Evolutionary conservation across 2,888 invertebrate genomes (phyloP), one percentile per base, ranked within the genome.

Genomic region (Athetis lepigone): DNA sequence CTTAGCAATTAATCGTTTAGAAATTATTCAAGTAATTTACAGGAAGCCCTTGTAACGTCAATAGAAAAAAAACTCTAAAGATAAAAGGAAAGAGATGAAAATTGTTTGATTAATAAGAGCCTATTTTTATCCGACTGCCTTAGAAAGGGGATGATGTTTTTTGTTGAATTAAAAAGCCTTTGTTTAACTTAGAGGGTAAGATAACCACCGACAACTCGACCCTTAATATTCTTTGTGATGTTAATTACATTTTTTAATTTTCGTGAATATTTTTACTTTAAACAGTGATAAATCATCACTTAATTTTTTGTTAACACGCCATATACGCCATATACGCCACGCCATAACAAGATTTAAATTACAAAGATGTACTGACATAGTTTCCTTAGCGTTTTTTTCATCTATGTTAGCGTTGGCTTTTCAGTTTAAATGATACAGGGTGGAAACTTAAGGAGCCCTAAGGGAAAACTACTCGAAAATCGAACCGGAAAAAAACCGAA

Each of bases 81-180:
- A 33, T 25, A 16, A 11, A 50, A 51, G 19, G 16, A 36, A 52
- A 33, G 7, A 19, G n/a, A 40, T 39, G 16, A 11, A 11, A 16
- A 18, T 40, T 49, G 9, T 61, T 49, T 61, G 6, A 39, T 63
- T 39, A 29, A 40, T 29, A 16, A 8, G 37, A 16, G 9, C 5
- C 21, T 23, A 5, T 11, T 33, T 33, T 33, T 33, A 11, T 3
- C 29, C 29, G 29, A 33, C 29, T 13, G 11, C 13, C 4, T 11
- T 13, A 33, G 33, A 33, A 33, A 13, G 6, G 11, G 33, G 33
- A 4, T 33, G 33, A 13, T 8, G 33, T 33, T 39, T 50, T 63
- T 33, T 11, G 64, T 19, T n/a, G 2, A 33, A 63, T 16, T 64
- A 9, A 63, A 61, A 63, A 6, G 27, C 16, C 8, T 43, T 61